Base-by-base conservation (phyloP, 2,797 vertebrate species). In the Sebastes cheni region DNA sequence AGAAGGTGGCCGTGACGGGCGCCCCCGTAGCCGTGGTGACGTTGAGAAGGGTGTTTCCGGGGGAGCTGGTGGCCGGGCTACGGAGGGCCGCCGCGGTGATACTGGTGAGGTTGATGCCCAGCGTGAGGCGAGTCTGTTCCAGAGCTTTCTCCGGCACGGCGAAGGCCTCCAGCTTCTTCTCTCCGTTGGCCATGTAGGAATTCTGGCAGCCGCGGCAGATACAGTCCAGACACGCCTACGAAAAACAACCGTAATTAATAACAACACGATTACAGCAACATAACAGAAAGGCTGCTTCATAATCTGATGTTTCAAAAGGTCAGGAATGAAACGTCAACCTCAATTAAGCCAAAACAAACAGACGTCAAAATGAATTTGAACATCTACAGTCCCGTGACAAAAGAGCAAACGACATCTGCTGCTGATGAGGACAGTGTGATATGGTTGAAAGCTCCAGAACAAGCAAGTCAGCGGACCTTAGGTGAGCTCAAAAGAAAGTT, bases 121-220 rank as follows among this genome's bases (percentile, higher is more conserved):
- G 96, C 86, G 99, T 99, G 89, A 99, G 98, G 80, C 99, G 94
- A 71, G 98, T 99, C 95, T 99, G 99, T 93, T 99, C 99, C 94
- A 99, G 96, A 76, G 99, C 99, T 94, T 99, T 99, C 95, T 99
- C 99, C 32, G 99, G 99, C 90, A 99, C 99, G 3, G 99, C 99
- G 86, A 99, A 99, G 67, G 99, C 98, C 95, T 99, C 99, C 93
- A 99, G 96, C 95, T 99, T 99, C 95, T 99, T 99, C 96, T 99
- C 99, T 11, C 99, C 99, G 11, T 99, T 99, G 90, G 99, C 99
- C 99, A 99, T 99, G 95, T 99, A 99, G 5, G 99, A 99, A 96
- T 99, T 99, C 97, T 99, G 99, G 95, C 99, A 99, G 94, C 99
- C 99, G 65, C 99, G 97, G 96, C 99, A 99, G 96, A 99, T 99